Evolutionary conservation across 2,797 vertebrate genomes (phyloP).

Genomic region (Melanotaenia nigrans): DNA sequence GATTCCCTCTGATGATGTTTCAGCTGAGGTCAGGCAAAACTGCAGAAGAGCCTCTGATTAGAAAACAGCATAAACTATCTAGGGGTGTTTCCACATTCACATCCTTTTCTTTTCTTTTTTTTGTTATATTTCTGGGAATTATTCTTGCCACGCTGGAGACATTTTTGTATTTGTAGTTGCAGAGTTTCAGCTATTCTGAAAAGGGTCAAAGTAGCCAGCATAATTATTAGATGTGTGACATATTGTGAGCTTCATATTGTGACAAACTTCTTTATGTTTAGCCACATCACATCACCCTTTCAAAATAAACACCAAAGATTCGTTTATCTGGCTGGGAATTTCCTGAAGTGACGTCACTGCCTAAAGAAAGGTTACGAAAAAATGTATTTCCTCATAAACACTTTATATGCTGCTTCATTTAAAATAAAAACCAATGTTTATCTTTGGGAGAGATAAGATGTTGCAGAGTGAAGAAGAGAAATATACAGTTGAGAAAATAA

Average conservation of each 20-base stretch:
- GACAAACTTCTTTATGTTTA: neutral
- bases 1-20: conserved; percentile 49
- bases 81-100: conserved; percentile 8
- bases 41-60: neutral
- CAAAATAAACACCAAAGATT: neutral
- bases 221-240: neutral
- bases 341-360: neutral
- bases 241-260: neutral
- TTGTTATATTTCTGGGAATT: neutral
- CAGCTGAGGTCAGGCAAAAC: neutral
- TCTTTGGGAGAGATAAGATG: neutral
- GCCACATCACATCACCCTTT: neutral
- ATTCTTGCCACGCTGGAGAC: neutral
- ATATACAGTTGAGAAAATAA: neutral
- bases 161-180: neutral
- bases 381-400: neutral
- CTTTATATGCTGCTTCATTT: neutral
- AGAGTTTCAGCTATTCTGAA: neutral
- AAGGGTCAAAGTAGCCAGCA: neutral
- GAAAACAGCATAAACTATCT: neutral
- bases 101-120: neutral
- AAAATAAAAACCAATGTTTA: neutral
- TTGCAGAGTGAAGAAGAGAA: neutral
- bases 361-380: neutral
- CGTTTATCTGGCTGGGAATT: conserved; percentile 13